These are phyloP conservation scores for Caenorhabditis doughertyi DNA, from an alignment of 2,888 invertebrate genomes.

Conservation along the genomic window DNA sequence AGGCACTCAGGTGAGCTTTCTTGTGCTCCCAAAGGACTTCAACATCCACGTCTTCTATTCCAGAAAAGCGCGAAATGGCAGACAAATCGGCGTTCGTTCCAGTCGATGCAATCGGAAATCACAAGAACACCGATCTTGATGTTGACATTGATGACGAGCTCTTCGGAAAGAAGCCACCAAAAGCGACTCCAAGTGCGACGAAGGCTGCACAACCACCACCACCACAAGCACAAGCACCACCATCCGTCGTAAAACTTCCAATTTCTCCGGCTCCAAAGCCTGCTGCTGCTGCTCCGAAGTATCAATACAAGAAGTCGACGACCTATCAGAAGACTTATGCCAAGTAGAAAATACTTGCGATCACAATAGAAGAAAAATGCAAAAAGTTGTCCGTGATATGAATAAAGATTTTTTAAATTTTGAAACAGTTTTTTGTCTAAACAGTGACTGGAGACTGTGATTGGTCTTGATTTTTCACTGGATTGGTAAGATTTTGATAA, in stretches of 20 bases:
- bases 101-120: constrained; percentile 66
- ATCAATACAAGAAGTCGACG: constrained; percentile 57
- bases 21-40: not conserved
- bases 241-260: constrained; percentile 17
- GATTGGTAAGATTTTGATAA: too few species aligned
- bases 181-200: constrained; percentile 24
- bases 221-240: too few species aligned
- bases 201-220: too few species aligned
- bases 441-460: too few species aligned
- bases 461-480: too few species aligned
- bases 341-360: constrained; percentile 38
- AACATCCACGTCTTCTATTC: not conserved
- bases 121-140: constrained; percentile 64
- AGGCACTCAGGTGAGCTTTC: constrained; percentile 10
- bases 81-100: constrained; percentile 70
- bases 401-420: not conserved
- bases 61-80: constrained; percentile 62
- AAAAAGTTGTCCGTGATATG: not conserved
- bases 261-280: constrained; percentile 34
- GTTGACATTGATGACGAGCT: constrained; percentile 68
- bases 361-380: not conserved
- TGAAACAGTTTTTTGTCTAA: too few species aligned
- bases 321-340: constrained; percentile 60
- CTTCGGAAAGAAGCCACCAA: constrained; percentile 66
- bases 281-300: constrained; percentile 40